Conservation (phyloP, 2,797 vertebrate genomes). For the Siniperca scherzeri region DNA sequence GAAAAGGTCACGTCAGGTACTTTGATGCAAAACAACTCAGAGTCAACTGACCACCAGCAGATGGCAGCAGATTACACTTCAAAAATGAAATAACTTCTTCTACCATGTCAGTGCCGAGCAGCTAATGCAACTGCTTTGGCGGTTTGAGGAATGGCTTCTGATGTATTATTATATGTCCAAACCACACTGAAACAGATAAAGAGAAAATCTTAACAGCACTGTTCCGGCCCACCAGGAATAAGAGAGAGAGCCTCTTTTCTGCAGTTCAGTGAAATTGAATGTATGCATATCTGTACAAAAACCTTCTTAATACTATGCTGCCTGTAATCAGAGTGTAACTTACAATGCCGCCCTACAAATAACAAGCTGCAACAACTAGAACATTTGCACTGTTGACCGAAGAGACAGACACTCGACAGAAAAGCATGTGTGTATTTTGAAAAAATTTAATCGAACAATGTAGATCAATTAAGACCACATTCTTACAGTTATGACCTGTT, state of each 20-base stretch:
- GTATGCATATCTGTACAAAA: conserved; percentile 3
- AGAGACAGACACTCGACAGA: neutral
- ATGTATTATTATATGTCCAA: neutral
- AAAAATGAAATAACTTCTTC: conserved; percentile 27
- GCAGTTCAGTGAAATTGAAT: neutral
- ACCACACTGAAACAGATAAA: neutral
- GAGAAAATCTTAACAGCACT: neutral
- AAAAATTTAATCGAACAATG: neutral
- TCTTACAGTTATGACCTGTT: conserved; percentile 44
- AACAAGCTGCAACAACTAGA: neutral
- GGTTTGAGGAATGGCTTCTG: neutral
- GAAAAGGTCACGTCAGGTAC: conserved; percentile 17
- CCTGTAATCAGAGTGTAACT: neutral
- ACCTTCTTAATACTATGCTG: neutral
- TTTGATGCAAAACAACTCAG: conserved; percentile 2
- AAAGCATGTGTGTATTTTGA: conserved; percentile 1
- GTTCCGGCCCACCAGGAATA: neutral
- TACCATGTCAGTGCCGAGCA: neutral
- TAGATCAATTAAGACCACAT: conserved; percentile 27
- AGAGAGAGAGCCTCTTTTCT: neutral
- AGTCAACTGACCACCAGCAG: conserved; percentile 70
- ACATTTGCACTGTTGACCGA: neutral
- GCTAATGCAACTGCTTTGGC: conserved; percentile 1
- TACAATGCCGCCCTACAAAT: neutral
- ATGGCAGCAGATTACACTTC: conserved; percentile 79